Percentiles rank a stretch among this genome's conserved stretches.
Evolutionary conservation across 2,888 invertebrate species (phyloP).

Genomic region (Xanthorhoe designata): DNA sequence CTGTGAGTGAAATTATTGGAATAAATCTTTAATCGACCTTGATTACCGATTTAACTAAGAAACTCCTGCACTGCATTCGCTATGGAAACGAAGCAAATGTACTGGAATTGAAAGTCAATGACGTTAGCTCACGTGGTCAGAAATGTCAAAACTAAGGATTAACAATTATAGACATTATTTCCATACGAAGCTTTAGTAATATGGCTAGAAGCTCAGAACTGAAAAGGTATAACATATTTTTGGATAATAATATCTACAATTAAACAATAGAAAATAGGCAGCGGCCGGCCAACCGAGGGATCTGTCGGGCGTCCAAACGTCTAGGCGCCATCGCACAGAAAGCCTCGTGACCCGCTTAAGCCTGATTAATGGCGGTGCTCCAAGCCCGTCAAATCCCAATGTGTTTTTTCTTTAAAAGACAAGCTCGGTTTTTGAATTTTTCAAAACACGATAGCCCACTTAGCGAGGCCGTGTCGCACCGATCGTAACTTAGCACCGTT

Average conservation of each 20-base stretch:
- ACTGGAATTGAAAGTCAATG: no score
- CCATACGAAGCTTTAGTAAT: no score
- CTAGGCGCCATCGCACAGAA: constrained; percentile 60
- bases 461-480: constrained; percentile 74
- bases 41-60: neutral
- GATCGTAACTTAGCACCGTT: constrained; percentile 78
- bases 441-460: constrained; percentile 83
- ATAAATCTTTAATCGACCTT: neutral
- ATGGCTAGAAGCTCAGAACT: no score
- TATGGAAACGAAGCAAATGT: no score
- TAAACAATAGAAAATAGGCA: constrained; percentile 21
- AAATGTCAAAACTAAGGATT: no score
- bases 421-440: constrained; percentile 73
- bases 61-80: neutral
- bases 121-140: no score
- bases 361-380: constrained; percentile 69
- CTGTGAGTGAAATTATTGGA: neutral
- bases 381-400: constrained; percentile 56
- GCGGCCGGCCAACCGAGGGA: constrained; percentile 39
- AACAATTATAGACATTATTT: no score
- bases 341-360: constrained; percentile 66
- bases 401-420: constrained; percentile 66
- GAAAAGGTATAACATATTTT: no score
- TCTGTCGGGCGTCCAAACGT: constrained; percentile 54
- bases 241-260: neutral